Percentiles rank a stretch among this genome's conserved stretches.
These are phyloP conservation scores for Mythimna impura DNA, from an alignment of 2,888 invertebrate genomes.

Conservation along the genomic window DNA sequence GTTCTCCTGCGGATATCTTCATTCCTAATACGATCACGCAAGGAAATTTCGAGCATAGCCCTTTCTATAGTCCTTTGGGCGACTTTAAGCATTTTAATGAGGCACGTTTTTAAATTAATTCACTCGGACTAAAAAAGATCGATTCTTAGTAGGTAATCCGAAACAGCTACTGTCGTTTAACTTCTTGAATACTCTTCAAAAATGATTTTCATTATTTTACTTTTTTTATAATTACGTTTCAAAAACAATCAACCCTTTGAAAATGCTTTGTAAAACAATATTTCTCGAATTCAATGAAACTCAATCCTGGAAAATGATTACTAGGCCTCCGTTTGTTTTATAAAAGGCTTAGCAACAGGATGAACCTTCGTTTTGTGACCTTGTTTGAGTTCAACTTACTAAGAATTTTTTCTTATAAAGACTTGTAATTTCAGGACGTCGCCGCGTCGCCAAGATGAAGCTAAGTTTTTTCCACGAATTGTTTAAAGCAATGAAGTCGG, in stretches of 20 bases:
- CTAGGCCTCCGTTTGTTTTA: constrained; percentile 7
- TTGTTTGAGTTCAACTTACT: neutral
- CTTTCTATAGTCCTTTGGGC: too few species aligned
- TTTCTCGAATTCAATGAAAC: constrained; percentile 36
- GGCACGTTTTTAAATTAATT: neutral
- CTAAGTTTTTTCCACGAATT: neutral
- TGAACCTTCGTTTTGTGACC: neutral
- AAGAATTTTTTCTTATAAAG: constrained; percentile 3
- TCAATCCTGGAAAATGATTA: constrained; percentile 13
- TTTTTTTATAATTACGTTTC: constrained; percentile 23
- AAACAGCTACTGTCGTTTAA: neutral
- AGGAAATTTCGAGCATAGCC: too few species aligned
- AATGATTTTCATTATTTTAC: constrained; percentile 3
- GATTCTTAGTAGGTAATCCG: neutral
- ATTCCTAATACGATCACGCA: too few species aligned
- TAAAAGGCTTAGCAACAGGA: constrained; percentile 20
- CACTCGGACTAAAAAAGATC: neutral
- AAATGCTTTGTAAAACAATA: constrained; percentile 43
- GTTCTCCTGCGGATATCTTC: too few species aligned
- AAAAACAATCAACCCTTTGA: constrained; percentile 26
- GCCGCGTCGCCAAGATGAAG: neutral
- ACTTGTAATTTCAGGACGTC: constrained; percentile 12
- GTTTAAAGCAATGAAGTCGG: neutral
- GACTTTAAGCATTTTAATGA: too few species aligned
- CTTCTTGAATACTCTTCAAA: neutral